A percentile compares a stretch with the other conserved stretches of the same genome.
phyloP scores from a whole-genome alignment of 2,888 invertebrate species.

The Eupithecia exiguata region DNA sequence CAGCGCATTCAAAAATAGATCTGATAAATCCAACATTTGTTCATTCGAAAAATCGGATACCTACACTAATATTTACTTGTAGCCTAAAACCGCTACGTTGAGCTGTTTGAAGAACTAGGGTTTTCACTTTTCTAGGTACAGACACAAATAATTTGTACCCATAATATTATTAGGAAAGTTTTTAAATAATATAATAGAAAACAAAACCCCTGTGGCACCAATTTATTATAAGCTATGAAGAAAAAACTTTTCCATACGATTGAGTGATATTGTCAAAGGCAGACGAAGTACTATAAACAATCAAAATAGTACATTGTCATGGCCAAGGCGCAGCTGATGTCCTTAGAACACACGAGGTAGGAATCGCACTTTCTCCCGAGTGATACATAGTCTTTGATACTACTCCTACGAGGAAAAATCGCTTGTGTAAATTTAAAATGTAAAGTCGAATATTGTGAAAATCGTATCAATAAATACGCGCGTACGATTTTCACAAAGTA shows the following conservation, averaged over 20 bases:
- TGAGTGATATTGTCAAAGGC: neutral
- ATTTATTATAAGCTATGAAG: neutral
- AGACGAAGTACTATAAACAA: too few species aligned
- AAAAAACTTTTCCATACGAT: neutral
- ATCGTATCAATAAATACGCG: too few species aligned
- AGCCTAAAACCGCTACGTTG: slow-evolving; percentile 26
- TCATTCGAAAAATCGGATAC: slow-evolving; percentile 25
- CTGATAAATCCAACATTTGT: slow-evolving; percentile 29
- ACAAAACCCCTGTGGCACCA: neutral
- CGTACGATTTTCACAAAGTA: too few species aligned
- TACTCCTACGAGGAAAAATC: too few species aligned
- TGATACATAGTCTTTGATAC: too few species aligned
- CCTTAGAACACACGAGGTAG: too few species aligned
- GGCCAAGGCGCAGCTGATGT: too few species aligned
- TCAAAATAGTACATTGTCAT: too few species aligned
- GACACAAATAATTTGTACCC: neutral
- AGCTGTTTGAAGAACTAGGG: slow-evolving; percentile 13
- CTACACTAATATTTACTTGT: slow-evolving; percentile 33
- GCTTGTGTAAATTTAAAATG: too few species aligned
- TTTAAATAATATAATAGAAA: neutral
- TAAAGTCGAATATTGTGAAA: too few species aligned
- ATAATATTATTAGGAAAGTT: too few species aligned
- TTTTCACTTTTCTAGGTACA: slow-evolving; percentile 4
- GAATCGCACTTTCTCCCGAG: too few species aligned
- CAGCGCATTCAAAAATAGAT: neutral